phyloP scores from a whole-genome alignment of 2,113 vertebrate species.

The Oreotrochilus melanogaster region DNA sequence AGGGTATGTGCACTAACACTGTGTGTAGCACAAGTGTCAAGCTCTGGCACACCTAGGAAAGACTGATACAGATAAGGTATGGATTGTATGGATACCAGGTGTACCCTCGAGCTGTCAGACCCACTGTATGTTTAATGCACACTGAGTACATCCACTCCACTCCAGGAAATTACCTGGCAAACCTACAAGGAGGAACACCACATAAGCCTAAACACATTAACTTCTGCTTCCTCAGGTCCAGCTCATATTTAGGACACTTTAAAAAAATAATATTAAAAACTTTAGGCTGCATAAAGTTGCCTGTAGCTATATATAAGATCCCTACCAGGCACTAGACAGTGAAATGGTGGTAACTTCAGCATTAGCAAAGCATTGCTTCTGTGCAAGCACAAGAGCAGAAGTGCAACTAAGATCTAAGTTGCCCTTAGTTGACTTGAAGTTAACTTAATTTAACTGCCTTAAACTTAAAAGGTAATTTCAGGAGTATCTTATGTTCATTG shows the following conservation, averaged over 20 bases:
- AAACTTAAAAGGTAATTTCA: background rate
- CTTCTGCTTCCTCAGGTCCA: background rate
- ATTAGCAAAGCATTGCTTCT: background rate
- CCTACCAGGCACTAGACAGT: background rate
- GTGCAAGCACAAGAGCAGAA: background rate
- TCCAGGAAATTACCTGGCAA: background rate
- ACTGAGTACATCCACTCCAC: no score
- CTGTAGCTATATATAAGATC: background rate
- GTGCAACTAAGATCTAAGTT: background rate
- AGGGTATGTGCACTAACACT: background rate
- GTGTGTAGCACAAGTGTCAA: background rate
- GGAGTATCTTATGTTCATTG: background rate
- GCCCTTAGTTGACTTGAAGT: no score
- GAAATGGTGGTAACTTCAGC: background rate
- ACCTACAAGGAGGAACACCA: background rate
- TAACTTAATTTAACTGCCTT: no score
- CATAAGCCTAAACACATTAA: background rate
- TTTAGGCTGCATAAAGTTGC: background rate
- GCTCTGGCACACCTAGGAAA: background rate
- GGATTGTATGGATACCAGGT: background rate
- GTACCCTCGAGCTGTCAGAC: background rate
- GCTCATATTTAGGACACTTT: background rate
- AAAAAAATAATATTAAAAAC: background rate
- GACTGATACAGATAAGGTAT: background rate
- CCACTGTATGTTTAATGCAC: background rate